A percentile compares a stretch with the other conserved stretches of the same genome.
Evolutionary conservation across 2,113 vertebrate species (phyloP).

Genomic region (Antennarius striatus): DNA sequence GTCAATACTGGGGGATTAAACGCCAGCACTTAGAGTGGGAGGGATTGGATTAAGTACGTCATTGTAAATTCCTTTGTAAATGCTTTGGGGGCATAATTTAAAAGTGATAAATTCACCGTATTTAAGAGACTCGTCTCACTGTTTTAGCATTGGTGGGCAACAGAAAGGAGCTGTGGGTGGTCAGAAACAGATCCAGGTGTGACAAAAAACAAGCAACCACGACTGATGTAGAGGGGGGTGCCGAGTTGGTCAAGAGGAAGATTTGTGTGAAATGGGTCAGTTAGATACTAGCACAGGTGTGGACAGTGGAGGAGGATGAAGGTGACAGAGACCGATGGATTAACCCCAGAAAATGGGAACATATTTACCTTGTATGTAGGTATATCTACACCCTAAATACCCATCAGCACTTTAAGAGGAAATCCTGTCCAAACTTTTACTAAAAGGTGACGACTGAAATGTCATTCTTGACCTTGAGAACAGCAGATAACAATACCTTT

Average conservation of each 20-base stretch:
- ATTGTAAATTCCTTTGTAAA: constrained; percentile 56
- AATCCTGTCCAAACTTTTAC: not conserved
- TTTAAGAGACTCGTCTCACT: constrained; percentile 22
- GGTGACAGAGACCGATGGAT: constrained; percentile 60
- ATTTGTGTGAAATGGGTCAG: constrained; percentile 59
- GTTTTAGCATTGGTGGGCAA: constrained; percentile 20
- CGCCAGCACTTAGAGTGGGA: constrained; percentile 64
- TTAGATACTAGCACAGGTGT: constrained; percentile 66
- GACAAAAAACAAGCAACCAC: constrained; percentile 21
- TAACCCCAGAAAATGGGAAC: not conserved
- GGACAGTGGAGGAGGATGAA: constrained; percentile 54
- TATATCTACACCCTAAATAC: no score
- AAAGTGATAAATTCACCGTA: constrained; percentile 26
- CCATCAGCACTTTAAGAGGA: not conserved
- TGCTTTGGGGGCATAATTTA: constrained; percentile 45
- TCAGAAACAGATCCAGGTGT: constrained; percentile 52
- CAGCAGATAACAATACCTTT: no score
- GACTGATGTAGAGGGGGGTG: constrained; percentile 71
- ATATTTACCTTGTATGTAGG: not conserved
- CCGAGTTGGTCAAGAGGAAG: constrained; percentile 65
- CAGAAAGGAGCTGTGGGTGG: constrained; percentile 60
- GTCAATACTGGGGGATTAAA: constrained; percentile 72
- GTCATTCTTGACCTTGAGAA: no score
- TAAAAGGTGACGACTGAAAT: not conserved
- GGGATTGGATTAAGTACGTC: constrained; percentile 50